Evolutionary conservation across 2,797 vertebrate species (phyloP).

Genomic region (Esox lucius): DNA sequence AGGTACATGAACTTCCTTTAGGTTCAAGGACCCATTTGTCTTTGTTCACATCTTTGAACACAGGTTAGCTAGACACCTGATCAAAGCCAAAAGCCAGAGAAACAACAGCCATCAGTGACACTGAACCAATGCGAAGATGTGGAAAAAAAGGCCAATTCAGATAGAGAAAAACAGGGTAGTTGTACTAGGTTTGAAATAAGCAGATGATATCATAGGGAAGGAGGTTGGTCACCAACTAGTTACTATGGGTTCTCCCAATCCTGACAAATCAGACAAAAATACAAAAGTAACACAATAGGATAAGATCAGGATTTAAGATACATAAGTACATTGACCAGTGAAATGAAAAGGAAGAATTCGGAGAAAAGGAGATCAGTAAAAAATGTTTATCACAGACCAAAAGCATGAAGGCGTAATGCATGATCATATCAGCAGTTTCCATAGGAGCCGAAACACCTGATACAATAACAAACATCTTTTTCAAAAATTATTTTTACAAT

Average conservation of each 20-base stretch:
- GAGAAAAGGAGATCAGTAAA: constrained; percentile 42
- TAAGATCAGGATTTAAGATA: constrained; percentile 36
- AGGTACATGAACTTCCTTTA: background rate
- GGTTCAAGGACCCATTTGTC: background rate
- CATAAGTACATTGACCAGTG: background rate
- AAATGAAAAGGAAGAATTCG: background rate
- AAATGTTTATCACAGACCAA: constrained; percentile 59
- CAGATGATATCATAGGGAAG: background rate
- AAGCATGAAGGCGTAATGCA: constrained; percentile 10
- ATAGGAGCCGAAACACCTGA: background rate
- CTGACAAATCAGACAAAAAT: constrained; percentile 17
- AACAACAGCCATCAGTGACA: background rate
- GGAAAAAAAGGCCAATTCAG: background rate
- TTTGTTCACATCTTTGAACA: background rate
- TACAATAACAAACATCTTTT: background rate
- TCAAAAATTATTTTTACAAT: background rate
- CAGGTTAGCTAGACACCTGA: background rate
- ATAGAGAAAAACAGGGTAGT: background rate
- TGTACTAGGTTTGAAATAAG: background rate
- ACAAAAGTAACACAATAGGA: constrained; percentile 12
- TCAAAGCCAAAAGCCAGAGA: background rate
- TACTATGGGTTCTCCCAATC: background rate
- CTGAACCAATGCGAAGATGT: background rate
- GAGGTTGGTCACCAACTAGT: background rate
- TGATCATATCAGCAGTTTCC: constrained; percentile 18